Conservation (phyloP, 2,797 vertebrate genomes). For the Aplochiton taeniatus region DNA sequence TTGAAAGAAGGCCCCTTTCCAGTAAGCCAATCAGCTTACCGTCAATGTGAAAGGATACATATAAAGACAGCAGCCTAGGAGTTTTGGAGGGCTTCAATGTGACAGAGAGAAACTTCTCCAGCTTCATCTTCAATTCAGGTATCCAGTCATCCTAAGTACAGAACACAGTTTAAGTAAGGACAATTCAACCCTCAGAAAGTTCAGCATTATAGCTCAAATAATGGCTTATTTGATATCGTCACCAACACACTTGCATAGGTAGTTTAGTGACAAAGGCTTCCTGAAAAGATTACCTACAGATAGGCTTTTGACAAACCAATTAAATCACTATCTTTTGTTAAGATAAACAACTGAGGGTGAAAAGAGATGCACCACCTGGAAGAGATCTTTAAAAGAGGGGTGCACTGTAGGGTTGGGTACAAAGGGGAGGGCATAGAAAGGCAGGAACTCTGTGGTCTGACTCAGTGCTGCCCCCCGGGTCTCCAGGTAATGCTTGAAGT, state of each 20-base stretch:
- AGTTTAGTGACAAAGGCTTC: no score
- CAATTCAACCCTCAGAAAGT: no score
- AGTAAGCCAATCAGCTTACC: background rate
- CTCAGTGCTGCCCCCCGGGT: slow-evolving; percentile 88
- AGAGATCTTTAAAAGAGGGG: slow-evolving; percentile 92
- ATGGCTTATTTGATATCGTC: no score
- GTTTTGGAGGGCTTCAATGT: slow-evolving; percentile 80
- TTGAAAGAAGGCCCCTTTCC: no score
- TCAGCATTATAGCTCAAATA: no score
- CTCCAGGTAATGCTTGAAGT: slow-evolving; percentile 90
- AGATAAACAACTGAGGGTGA: no score
- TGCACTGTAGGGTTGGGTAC: slow-evolving; percentile 88
- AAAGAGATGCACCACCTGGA: slow-evolving; percentile 75
- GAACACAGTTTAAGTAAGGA: slow-evolving; percentile 23
- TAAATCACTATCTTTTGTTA: no score
- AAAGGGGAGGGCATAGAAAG: slow-evolving; percentile 94
- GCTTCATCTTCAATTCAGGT: slow-evolving; percentile 80
- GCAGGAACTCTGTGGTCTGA: slow-evolving; percentile 91
- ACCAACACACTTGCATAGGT: no score
- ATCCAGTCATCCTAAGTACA: slow-evolving; percentile 88
- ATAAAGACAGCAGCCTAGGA: slow-evolving; percentile 86
- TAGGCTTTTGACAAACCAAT: no score
- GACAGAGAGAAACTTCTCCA: slow-evolving; percentile 84
- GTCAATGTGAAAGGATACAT: slow-evolving; percentile 86
- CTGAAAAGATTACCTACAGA: no score